These are phyloP conservation scores for Aramus guarauna DNA, from an alignment of 2,113 vertebrate species.

Conservation along the genomic window DNA sequence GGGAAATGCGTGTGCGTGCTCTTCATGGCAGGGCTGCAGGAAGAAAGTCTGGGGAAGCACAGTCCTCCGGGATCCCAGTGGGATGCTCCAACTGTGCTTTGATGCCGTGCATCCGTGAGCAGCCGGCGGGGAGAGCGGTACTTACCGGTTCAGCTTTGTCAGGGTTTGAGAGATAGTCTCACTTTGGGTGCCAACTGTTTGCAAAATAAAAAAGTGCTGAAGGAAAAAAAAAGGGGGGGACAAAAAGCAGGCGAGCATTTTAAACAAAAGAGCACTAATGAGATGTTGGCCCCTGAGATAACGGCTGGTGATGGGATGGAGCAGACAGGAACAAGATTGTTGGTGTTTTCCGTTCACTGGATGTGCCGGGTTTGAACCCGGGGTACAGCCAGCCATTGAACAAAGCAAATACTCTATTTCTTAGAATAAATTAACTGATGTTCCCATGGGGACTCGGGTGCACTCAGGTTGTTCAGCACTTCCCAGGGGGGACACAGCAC, in stretches of 20 bases:
- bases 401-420: not conserved
- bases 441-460: not conserved
- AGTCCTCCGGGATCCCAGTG: accelerated
- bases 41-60: accelerated
- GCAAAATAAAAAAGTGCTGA: not conserved
- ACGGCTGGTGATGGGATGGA: not conserved
- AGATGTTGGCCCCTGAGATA: not conserved
- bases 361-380: not conserved
- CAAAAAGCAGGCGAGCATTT: not conserved
- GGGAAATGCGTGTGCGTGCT: accelerated
- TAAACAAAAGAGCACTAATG: not conserved
- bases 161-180: not conserved
- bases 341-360: not conserved
- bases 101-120: accelerated
- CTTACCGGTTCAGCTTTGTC: not conserved
- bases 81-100: not conserved
- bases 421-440: not conserved
- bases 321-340: not conserved
- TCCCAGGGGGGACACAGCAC: not conserved
- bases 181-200: not conserved
- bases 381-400: not conserved
- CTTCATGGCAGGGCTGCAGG: not conserved
- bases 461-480: not conserved
- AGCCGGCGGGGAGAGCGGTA: not conserved
- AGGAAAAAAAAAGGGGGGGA: too few relatives aligned